A percentile compares a stretch with the other conserved stretches of the same genome.
phyloP scores from a whole-genome alignment of 2,888 invertebrate species.

The Branchipolynoe longqiensis region DNA sequence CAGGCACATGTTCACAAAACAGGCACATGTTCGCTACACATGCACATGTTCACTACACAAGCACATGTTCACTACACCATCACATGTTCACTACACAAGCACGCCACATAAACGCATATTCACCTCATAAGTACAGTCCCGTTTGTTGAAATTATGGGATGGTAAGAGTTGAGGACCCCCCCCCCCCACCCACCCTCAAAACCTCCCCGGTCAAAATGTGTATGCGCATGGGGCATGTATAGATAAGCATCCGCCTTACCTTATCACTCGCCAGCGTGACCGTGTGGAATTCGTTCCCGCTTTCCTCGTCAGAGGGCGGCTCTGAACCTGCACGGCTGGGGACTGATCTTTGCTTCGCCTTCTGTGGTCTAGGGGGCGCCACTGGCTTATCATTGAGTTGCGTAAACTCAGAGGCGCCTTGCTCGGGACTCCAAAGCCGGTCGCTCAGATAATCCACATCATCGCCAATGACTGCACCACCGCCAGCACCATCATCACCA shows the following conservation, averaged over 20 bases:
- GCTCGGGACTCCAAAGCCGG: neutral
- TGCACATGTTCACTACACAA: too few species aligned
- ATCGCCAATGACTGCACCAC: too few species aligned
- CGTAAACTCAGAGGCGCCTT: too few species aligned
- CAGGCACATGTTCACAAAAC: too few species aligned
- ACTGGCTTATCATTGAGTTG: too few species aligned
- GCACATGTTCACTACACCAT: too few species aligned
- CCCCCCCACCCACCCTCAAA: neutral
- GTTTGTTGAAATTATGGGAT: too few species aligned
- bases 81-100: too few species aligned
- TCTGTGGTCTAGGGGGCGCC: conserved; percentile 46
- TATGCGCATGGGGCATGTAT: neutral
- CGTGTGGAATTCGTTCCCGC: neutral
- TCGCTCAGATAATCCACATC: neutral
- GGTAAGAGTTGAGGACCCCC: neutral
- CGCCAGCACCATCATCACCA: neutral
- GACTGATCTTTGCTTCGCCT: conserved; percentile 7
- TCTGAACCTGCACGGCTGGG: neutral
- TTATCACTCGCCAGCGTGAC: neutral
- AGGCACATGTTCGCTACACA: too few species aligned
- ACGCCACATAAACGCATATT: too few species aligned
- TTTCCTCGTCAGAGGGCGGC: conserved; percentile 15
- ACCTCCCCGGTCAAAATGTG: neutral
- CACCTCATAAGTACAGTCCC: too few species aligned
- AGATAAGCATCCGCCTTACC: neutral